Conservation (phyloP, 1,140 invertebrate genomes). For the Ctenoplectra terminalis region DNA sequence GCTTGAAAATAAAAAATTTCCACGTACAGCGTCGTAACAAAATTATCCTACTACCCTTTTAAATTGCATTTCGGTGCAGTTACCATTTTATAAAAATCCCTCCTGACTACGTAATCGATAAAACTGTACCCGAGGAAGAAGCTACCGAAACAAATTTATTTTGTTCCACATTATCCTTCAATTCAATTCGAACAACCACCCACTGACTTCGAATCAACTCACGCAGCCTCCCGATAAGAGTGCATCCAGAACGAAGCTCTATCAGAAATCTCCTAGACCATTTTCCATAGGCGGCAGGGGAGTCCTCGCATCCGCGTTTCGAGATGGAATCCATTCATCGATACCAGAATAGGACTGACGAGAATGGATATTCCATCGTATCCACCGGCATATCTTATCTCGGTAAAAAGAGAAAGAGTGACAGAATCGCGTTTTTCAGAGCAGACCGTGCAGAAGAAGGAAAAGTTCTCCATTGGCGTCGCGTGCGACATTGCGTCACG, state of each 20-base stretch:
- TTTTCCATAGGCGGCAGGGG: slow-evolving; percentile 9
- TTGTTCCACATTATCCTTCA: not conserved
- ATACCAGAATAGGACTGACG: slow-evolving; percentile 31
- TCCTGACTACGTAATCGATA: too few relatives aligned
- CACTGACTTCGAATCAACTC: not conserved
- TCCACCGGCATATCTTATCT: slow-evolving; percentile 14
- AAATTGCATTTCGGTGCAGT: too few relatives aligned
- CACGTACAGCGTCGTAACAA: too few relatives aligned
- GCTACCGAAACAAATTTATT: not conserved
- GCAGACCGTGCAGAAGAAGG: not conserved
- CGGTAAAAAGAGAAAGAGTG: not conserved
- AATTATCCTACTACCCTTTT: too few relatives aligned
- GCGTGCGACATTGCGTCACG: slow-evolving; percentile 20
- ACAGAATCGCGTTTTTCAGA: not conserved
- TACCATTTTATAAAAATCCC: too few relatives aligned
- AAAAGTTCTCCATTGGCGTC: slow-evolving; percentile 7
- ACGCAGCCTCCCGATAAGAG: not conserved
- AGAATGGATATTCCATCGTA: slow-evolving; percentile 41
- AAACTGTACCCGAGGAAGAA: too few relatives aligned
- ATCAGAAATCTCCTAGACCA: slow-evolving; percentile 32
- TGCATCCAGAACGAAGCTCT: slow-evolving; percentile 3
- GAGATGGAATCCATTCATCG: slow-evolving; percentile 46
- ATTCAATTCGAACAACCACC: not conserved
- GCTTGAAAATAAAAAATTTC: too few relatives aligned
- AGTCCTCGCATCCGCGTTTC: slow-evolving; percentile 6